Conservation (phyloP, 2,113 vertebrate species). For the Scalopus aquaticus region DNA sequence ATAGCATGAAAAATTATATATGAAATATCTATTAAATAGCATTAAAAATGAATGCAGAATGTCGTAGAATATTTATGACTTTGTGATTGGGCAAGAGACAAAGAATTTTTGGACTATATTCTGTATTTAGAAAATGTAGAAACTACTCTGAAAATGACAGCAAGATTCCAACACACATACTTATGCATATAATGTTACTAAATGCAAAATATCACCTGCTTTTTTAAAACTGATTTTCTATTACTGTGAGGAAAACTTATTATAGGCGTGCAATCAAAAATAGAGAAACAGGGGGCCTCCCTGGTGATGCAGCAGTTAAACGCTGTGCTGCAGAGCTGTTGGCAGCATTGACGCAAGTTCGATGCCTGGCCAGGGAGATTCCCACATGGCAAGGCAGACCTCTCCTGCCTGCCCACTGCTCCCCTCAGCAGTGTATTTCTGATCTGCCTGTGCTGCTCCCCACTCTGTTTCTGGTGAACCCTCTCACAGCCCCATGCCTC, state of each 20-base stretch:
- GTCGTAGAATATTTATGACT: neutral
- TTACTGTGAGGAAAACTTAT: neutral
- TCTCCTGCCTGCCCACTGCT: too few relatives aligned
- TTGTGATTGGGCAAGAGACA: neutral
- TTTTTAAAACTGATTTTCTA: constrained; percentile 25
- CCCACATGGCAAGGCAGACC: too few relatives aligned
- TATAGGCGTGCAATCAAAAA: constrained; percentile 14
- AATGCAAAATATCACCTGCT: constrained; percentile 5
- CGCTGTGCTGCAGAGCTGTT: too few relatives aligned
- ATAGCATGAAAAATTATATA: constrained; percentile 32
- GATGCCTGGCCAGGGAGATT: too few relatives aligned
- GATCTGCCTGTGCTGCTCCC: too few relatives aligned
- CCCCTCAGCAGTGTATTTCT: too few relatives aligned
- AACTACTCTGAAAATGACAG: neutral
- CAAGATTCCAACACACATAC: neutral
- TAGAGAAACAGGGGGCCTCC: too few relatives aligned
- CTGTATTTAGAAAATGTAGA: constrained; percentile 41
- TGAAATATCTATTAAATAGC: neutral
- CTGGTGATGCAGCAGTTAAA: too few relatives aligned
- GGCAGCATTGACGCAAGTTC: too few relatives aligned
- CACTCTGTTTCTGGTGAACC: too few relatives aligned
- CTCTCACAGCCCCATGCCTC: too few relatives aligned
- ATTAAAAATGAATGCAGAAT: constrained; percentile 7
- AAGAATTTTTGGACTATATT: neutral
- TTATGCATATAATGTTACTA: neutral